Conservation (phyloP, 2,797 vertebrate species). For the Columba guinea region DNA sequence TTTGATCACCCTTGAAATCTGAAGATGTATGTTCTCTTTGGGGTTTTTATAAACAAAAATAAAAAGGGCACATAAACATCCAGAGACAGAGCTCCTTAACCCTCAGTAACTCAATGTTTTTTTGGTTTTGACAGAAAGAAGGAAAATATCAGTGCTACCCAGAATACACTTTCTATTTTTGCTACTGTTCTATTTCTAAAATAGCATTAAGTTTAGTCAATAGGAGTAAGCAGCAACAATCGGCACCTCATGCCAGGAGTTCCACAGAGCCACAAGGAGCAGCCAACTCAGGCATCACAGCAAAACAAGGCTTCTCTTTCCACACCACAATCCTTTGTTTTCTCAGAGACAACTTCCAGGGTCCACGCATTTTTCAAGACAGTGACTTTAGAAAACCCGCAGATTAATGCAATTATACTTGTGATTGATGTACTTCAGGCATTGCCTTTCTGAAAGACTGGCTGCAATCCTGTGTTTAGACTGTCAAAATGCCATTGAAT, state of each 20-base stretch:
- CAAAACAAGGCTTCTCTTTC: background rate
- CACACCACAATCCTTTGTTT: background rate
- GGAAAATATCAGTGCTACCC: background rate
- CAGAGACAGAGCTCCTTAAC: background rate
- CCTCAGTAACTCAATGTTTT: background rate
- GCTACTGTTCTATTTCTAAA: background rate
- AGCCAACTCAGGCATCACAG: background rate
- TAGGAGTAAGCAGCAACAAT: background rate
- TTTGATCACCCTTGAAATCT: background rate
- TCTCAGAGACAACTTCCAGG: background rate
- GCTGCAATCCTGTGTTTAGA: background rate
- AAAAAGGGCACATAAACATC: background rate
- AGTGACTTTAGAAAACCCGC: background rate
- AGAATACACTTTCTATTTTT: conserved; percentile 30
- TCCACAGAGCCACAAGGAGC: background rate
- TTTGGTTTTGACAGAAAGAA: background rate
- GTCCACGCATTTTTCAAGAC: background rate
- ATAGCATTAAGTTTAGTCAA: background rate
- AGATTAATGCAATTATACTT: background rate
- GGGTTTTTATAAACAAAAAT: background rate
- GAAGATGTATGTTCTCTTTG: background rate
- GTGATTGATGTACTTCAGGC: background rate
- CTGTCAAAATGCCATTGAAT: background rate
- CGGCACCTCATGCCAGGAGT: background rate
- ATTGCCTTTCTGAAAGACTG: background rate